Base-by-base conservation (phyloP, 2,113 vertebrate species). In the Dasyprocta punctata region DNA sequence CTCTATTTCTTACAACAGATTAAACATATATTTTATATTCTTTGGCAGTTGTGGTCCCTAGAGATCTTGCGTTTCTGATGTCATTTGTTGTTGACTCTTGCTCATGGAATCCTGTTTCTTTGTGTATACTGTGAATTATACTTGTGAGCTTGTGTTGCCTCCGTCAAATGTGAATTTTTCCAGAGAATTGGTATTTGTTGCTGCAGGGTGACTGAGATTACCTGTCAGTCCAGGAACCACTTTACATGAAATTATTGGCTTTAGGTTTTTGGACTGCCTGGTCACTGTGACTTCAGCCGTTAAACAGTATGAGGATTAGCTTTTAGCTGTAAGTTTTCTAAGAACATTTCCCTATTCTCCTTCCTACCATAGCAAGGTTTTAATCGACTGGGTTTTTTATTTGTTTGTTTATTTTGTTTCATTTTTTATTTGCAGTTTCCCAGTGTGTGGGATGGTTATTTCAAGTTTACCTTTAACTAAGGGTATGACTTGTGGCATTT, bases 1-100 rank as follows among this genome's bases (percentile, higher is more conserved):
- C 93, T 89, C 38, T 86, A 47, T 95, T 89, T 93, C 52, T 87
- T 87, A 75, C 84, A 87, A 56, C 0, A 38, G 28, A 69, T 69
- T 47, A 73, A 75, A 30, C 11, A 49, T 30, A 38, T 65, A 60
- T 49, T 86, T 86, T 86, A 52, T 63, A 60, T 94, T 26, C 54
- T 77, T 33, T 78, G 47, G 24, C 49, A 58, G 78, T 69, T 36
- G n/a, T 73, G 33, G 33, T 38, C 61, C 36, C 30, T 84, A n/a
- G 49, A 75, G 38, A 60, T 44, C 78, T 92, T 65, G 33, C 63
- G 56, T 28, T n/a, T 86, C 75, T 75, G 49, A 26, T 61, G 56
- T 61, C 78, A 24, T 28, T 83, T 86, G 4, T 36, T 69, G 33
- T 60, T 54, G 8, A 16, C 47, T 89, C 6, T 96, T 47, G 61